A percentile compares a stretch with the other conserved stretches of the same genome.
phyloP scores from a whole-genome alignment of 2,113 vertebrate genomes.

The Plotosus lineatus region DNA sequence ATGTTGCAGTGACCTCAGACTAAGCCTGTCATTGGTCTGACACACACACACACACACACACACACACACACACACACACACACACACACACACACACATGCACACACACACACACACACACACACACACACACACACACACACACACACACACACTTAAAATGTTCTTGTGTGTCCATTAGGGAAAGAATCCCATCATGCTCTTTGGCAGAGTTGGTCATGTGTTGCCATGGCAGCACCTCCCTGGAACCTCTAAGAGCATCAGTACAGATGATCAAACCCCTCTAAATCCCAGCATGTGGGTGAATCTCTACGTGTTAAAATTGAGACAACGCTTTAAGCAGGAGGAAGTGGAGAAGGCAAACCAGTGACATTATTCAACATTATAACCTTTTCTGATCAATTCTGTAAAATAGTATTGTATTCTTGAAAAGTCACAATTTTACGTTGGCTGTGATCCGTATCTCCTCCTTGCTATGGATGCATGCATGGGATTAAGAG shows the following conservation, averaged over 20 bases:
- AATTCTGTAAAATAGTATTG: not conserved
- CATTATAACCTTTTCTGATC: not conserved
- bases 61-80: not conserved
- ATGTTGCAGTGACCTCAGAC: not conserved
- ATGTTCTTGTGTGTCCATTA: not conserved
- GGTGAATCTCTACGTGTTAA: not conserved
- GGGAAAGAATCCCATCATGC: constrained; percentile 7
- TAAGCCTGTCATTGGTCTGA: not conserved
- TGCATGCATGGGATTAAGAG: not conserved
- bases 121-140: not conserved
- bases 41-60: constrained; percentile 3
- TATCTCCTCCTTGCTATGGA: not conserved
- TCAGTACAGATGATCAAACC: not conserved
- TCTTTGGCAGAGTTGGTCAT: not conserved
- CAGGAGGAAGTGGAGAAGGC: not conserved
- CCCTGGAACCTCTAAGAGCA: constrained; percentile 12
- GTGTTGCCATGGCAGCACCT: constrained; percentile 23
- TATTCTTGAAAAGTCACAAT: not conserved
- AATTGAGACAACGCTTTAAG: not conserved
- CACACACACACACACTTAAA: not conserved
- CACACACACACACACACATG: not conserved
- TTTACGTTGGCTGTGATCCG: not conserved
- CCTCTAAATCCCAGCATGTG: constrained; percentile 1
- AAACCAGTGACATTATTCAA: too few relatives aligned
- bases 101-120: not conserved